Percentiles rank a stretch among this genome's conserved stretches.
These are phyloP conservation scores for Calvadosia cruxmelitensis DNA, from an alignment of 30 jellyfish, hydroid and myxozoan species.

Conservation along the genomic window DNA sequence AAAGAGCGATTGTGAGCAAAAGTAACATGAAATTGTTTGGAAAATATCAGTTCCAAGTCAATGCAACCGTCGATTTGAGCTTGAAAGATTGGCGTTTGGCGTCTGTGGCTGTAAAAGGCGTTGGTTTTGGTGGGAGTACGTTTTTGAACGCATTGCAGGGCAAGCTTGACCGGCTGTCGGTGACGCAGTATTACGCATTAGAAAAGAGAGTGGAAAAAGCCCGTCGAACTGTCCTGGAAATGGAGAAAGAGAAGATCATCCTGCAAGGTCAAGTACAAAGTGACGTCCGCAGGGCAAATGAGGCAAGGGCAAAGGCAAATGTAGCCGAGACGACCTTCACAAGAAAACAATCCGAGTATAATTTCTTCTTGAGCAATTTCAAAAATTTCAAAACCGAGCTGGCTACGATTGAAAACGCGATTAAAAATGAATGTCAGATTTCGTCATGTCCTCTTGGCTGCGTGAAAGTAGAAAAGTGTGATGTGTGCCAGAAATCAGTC, in stretches of 20 bases:
- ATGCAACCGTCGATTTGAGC: conserved; percentile 36
- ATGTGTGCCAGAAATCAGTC: conserved; percentile 49
- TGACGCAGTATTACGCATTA: conserved; percentile 8
- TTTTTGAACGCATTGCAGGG: conserved; percentile 36
- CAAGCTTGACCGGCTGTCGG: conserved; percentile 15
- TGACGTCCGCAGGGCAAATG: conserved; percentile 11
- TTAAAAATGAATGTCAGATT: conserved; percentile 31
- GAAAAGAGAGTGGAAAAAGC: conserved; percentile 9
- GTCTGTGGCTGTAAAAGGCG: conserved; percentile 28
- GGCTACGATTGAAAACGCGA: conserved; percentile 4
- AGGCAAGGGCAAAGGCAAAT: conserved; percentile 6
- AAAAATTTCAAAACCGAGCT: conserved; percentile 4
- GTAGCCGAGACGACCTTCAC: conserved; percentile 8
- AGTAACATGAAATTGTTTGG: conserved; percentile 29
- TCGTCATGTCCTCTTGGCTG: conserved; percentile 39
- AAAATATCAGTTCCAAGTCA: conserved; percentile 30
- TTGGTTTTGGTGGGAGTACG: conserved; percentile 18
- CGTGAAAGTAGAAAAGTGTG: conserved; percentile 34
- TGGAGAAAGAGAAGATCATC: conserved; percentile 12
- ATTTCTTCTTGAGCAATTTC: not conserved
- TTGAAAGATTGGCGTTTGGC: conserved; percentile 55
- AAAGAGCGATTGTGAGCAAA: conserved; percentile 8
- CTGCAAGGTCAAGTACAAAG: conserved; percentile 12
- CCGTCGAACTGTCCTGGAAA: not conserved
- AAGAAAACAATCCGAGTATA: not conserved